phyloP scores from a whole-genome alignment of 2,797 vertebrate species.

The Gambusia yucatana region DNA sequence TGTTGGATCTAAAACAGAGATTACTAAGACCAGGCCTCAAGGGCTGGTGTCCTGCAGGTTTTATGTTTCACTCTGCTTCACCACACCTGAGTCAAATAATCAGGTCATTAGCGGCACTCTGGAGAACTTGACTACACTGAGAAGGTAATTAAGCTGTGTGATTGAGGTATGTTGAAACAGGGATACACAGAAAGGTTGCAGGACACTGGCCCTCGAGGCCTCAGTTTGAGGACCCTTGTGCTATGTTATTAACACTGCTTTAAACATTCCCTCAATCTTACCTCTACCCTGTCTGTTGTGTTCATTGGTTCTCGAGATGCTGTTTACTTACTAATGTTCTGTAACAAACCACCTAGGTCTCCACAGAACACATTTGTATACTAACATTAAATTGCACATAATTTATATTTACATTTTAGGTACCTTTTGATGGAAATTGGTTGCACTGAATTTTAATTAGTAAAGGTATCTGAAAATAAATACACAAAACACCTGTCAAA shows the following conservation, averaged over 20 bases:
- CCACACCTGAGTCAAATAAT: too few species aligned
- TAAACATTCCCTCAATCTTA: not conserved
- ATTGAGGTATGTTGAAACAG: too few species aligned
- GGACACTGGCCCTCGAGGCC: too few species aligned
- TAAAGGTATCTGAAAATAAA: not conserved
- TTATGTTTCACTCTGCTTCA: too few species aligned
- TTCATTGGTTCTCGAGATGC: not conserved
- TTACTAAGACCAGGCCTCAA: not conserved
- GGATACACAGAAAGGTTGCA: too few species aligned
- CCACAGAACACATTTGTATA: not conserved
- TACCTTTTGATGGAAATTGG: not conserved
- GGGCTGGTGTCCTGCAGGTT: too few species aligned
- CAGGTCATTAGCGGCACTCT: too few species aligned
- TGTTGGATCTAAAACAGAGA: not conserved
- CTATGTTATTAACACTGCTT: not conserved
- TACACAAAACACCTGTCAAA: not conserved
- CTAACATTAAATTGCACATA: not conserved
- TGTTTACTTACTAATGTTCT: not conserved
- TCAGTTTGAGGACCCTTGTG: not conserved
- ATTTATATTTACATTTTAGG: not conserved
- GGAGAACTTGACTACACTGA: too few species aligned
- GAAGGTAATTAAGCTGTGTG: too few species aligned
- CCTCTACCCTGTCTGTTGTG: not conserved
- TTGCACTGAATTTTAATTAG: not conserved
- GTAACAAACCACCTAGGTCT: not conserved